A percentile compares a stretch with the other conserved stretches of the same genome.
These are phyloP conservation scores for Stictonetta naevosa DNA, from an alignment of 2,113 vertebrate genomes.

Conservation along the genomic window DNA sequence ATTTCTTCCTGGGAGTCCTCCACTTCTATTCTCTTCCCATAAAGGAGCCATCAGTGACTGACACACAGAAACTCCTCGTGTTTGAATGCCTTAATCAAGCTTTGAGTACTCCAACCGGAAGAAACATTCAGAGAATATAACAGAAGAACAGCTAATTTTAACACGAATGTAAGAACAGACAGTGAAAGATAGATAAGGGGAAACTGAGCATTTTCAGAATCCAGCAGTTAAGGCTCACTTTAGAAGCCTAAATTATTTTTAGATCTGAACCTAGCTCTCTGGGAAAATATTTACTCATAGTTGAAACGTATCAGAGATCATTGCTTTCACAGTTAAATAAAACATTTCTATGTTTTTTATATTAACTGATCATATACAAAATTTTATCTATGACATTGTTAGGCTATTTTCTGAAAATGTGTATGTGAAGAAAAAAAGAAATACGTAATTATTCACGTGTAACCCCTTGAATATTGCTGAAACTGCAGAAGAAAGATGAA, in stretches of 20 bases:
- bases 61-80: not conserved
- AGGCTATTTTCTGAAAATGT: not conserved
- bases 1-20: not conserved
- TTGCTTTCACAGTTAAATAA: not conserved
- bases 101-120: not conserved
- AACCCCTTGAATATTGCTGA: not conserved
- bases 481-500: not conserved
- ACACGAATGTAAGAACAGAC: not conserved
- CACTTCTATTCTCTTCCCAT: not conserved
- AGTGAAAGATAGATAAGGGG: not conserved
- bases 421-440: not conserved
- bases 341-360: not conserved
- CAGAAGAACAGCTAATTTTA: not conserved
- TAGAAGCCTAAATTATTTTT: not conserved
- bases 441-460: not conserved
- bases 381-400: not conserved
- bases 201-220: not conserved
- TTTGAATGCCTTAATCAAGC: not conserved
- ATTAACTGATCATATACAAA: not conserved
- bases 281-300: not conserved
- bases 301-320: not conserved
- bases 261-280: not conserved
- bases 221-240: not conserved
- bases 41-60: not conserved
- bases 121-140: not conserved